Base-by-base conservation (phyloP, 2,888 invertebrate genomes). In the Drosophila barbarae region DNA sequence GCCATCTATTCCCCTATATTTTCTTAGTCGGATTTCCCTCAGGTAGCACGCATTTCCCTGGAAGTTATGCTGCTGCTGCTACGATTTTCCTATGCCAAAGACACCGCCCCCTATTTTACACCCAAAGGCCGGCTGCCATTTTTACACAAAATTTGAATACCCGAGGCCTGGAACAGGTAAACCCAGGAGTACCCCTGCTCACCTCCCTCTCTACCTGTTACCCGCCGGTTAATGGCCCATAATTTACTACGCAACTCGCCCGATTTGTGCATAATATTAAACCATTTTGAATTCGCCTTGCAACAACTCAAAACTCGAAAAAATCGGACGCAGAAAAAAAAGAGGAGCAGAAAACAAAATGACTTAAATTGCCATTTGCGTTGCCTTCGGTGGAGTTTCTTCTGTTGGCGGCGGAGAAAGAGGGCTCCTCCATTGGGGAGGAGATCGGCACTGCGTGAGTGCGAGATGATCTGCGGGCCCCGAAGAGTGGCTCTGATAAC, bases 231-330 rank as follows among this genome's bases (percentile, higher is more conserved):
- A 76, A 73, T 73, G 47, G 63, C 55, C 73, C 57, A 55, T 61
- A 73, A 73, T 71, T 73, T 71, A 57, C 52, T 56, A 59, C 68
- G 73, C 73, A 73, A 55, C 67, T 67, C 38, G 60, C 67, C 58
- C 71, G 69, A 65, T 66, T 71, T 71, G 50, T 69, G 61, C 71
- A 74, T 69, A 70, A 73, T 67, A 70, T 73, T 72, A 67, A 72
- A 70, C 70, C 73, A 70, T 73, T 73, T 73, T 72, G 60, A 53
- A 58, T 67, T 64, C 55, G 68, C 41, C 59, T 69, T 32, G 42
- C 57, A 67, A 63, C 49, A 49, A 69, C 42, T 56, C 59, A 6
- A 46, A 42, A 32, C 44, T 46, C 30, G 5, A 56, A 56, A 34
- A 55, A 38, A 55, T 59, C 59, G 32, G 21, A 38, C 56, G 46